A percentile compares a stretch with the other conserved stretches of the same genome.
phyloP scores from a whole-genome alignment of 2,888 invertebrate genomes.

The Bombyx huttoni region DNA sequence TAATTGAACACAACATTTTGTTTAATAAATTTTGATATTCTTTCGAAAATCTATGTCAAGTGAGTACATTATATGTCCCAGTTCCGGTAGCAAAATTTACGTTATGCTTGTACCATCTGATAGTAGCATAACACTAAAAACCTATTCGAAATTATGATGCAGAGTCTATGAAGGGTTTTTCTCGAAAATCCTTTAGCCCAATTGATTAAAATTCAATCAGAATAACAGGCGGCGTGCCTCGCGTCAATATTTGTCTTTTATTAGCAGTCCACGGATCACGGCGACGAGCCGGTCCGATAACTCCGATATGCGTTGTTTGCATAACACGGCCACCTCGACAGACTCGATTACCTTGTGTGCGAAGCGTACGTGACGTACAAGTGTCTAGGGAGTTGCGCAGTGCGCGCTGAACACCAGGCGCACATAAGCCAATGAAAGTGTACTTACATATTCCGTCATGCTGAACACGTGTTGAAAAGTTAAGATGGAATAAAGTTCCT shows the following conservation, averaged over 20 bases:
- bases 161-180: too few species aligned
- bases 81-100: too few species aligned
- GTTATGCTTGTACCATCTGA: too few species aligned
- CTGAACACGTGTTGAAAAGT: slow-evolving; percentile 12
- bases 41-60: too few species aligned
- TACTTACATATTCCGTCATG: slow-evolving; percentile 31
- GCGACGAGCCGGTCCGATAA: slow-evolving; percentile 1
- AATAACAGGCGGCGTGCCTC: not conserved
- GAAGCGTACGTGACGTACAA: slow-evolving; percentile 46
- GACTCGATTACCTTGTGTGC: slow-evolving; percentile 27
- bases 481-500: slow-evolving; percentile 8
- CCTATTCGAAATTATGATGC: too few species aligned
- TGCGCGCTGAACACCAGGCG: slow-evolving; percentile 63
- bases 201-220: not conserved
- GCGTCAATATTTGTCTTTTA: slow-evolving; percentile 1
- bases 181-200: not conserved
- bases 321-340: slow-evolving; percentile 13
- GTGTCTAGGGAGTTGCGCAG: slow-evolving; percentile 70
- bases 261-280: slow-evolving; percentile 9
- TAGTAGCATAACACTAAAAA: too few species aligned
- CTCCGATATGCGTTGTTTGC: slow-evolving; percentile 20
- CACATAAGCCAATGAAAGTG: slow-evolving; percentile 35
- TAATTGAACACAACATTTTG: too few species aligned
- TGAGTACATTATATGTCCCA: too few species aligned
- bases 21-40: too few species aligned